Conservation (phyloP, 1,140 invertebrate genomes). For the Ceratosolen solmsi region DNA sequence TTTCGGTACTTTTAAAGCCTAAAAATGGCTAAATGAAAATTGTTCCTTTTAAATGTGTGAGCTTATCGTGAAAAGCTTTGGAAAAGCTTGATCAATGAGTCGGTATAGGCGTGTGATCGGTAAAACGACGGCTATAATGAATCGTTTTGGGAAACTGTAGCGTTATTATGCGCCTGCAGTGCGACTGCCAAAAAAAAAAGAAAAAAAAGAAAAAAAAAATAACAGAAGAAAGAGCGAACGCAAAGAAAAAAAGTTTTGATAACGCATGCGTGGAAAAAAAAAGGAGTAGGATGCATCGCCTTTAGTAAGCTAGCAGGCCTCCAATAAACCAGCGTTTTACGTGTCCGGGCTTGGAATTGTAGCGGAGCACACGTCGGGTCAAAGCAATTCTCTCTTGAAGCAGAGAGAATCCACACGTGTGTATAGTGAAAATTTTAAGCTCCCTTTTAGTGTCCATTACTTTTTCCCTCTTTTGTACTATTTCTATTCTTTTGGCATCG, state of each 20-base stretch:
- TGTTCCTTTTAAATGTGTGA: no score
- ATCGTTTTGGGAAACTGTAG: constrained; percentile 1
- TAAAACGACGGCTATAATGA: constrained; percentile 12
- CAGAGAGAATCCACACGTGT: neutral
- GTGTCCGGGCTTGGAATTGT: constrained; percentile 30
- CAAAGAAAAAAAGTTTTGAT: constrained; percentile 46
- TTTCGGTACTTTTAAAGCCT: no score
- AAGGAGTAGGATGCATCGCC: neutral
- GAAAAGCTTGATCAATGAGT: no score
- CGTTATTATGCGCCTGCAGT: neutral
- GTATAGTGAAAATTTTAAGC: constrained; percentile 31
- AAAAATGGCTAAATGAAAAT: no score
- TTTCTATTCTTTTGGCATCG: neutral
- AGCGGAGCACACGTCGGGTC: neutral
- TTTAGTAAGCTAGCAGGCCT: constrained; percentile 10
- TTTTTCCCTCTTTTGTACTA: neutral
- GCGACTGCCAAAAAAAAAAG: neutral
- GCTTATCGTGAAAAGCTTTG: no score
- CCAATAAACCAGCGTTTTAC: constrained; percentile 46
- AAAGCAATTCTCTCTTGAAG: constrained; percentile 30
- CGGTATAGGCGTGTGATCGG: neutral
- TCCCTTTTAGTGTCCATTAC: neutral
- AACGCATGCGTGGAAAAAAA: constrained; percentile 20
- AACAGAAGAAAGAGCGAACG: neutral
- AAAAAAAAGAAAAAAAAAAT: neutral